Evolutionary conservation across 2,888 invertebrate species (phyloP), one percentile per base, ranked within the genome.

Genomic region (Metellina segmentata): DNA sequence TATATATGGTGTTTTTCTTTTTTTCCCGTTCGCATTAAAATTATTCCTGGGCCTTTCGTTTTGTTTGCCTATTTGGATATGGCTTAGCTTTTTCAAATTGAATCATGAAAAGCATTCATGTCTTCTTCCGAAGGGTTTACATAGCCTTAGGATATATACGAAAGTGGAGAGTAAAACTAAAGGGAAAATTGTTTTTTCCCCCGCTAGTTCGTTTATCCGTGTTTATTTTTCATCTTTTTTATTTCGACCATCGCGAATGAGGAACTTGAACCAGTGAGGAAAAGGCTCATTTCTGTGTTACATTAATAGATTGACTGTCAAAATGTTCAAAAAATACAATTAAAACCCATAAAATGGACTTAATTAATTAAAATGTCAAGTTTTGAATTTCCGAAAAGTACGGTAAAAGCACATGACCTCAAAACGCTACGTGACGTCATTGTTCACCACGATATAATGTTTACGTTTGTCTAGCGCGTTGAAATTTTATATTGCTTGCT

Each of bases 81-180:
- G 78, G 53, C 78, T 79, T 79, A 79, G 53, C 52, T 52, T 53
- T 61, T 79, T 53, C 52, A 79, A 53, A 79, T 79, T 53, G 78
- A 79, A 79, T 79, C 53, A 79, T 79, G 53, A 79, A 79, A 79
- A 53, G 51, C 20, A 19, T 53, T 20, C 13, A 19, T 19, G 53
- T 79, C 53, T 19, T 53, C 7, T 34, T 34, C 52, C 9, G n/a
- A 77, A 9, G 61, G 16, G 11, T 61, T 61, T 61, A 16, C 61
- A 11, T 9, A 8, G 13, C 61, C 61, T 61, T 16, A 61, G 16
- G 61, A 61, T 16, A 61, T 61, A 16, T 61, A 61, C 61, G 61
- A 34, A 34, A 34, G 34, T 34, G 13, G 8, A 61, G 61, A 61
- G 61, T 61, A 9, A 16, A 16, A 61, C 11, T 16, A 61, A 16